Evolutionary conservation across 2,797 vertebrate species (phyloP), one percentile per base, ranked within the genome.

Genomic region (Galagoides demidoff): DNA sequence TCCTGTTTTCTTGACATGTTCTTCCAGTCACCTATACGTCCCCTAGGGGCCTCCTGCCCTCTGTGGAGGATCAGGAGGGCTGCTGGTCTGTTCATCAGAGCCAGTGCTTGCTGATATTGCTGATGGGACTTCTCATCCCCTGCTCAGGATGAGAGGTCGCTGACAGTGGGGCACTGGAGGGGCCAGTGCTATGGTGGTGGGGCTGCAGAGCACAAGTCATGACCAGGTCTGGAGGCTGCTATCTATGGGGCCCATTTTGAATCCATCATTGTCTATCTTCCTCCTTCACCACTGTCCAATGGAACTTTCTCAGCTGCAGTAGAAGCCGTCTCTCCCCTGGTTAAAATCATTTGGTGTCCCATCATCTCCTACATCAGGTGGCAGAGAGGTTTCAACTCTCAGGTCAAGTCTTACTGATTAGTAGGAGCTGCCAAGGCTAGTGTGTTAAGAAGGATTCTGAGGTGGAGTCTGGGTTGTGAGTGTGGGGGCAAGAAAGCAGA

Each of bases 401-500:
- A 20, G 49, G 63, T 52, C 63, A 61, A 17, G 52, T 61, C 31
- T 49, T 22, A 61, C 16, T 27, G 52, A 29, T 31, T 64, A 9
- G 37, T 29, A 73, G 71, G 43, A 73, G 81, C 82, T 39, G 13
- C 74, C 74, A 63, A 52, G 52, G 39, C 39, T 20, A n/a, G 73
- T 31, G 59, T 84, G 81, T 59, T 78, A 31, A 94, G 87, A 29
- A 78, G 43, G 70, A 77, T 77, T 89, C 78, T 63, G 81, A 85
- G 63, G 81, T 12, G 2, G 11, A 78, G n/a, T 34, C 39, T 63
- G 52, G 81, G 37, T 59, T 22, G 14, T 12, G 39, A 16, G 55
- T n/a, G 39, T 52, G 22, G 71, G 81, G 39, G 23, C n/a, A n/a
- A 64, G 86, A 31, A 61, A 43, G 49, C 27, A 12, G 31, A 77